Evolutionary conservation across 2,797 vertebrate genomes (phyloP).

Genomic region (Eulemur coronatus): DNA sequence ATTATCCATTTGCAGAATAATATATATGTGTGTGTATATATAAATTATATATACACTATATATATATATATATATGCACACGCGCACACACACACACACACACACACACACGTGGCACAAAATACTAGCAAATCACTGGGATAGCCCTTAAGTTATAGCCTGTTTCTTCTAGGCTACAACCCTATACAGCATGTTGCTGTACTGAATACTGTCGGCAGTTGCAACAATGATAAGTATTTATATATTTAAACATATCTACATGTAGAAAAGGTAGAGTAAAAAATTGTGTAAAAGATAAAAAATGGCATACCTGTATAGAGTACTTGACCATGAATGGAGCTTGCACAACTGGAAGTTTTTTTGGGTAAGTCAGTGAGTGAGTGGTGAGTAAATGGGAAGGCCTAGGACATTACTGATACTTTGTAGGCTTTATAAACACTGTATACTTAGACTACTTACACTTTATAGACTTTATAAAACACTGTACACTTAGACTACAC

Average conservation of each 20-base stretch:
- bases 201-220: not conserved
- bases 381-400: not conserved
- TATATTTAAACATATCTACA: not conserved
- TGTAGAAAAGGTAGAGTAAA: not conserved
- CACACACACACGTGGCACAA: not conserved
- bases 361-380: not conserved
- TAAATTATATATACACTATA: too few relatives aligned
- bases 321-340: not conserved
- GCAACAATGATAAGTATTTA: not conserved
- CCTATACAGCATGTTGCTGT: not conserved
- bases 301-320: not conserved
- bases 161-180: not conserved
- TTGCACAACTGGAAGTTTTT: not conserved
- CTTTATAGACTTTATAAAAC: not conserved
- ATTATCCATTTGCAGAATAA: not conserved
- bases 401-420: not conserved
- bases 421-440: not conserved
- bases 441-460: not conserved
- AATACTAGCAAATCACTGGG: not conserved
- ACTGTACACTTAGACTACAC: not conserved
- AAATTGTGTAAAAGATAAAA: not conserved
- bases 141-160: not conserved
- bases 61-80: too few relatives aligned
- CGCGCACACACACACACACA: too few relatives aligned
- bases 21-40: too few relatives aligned